Conservation (phyloP, 2,113 vertebrate genomes). For the Dermatemys mawii region DNA sequence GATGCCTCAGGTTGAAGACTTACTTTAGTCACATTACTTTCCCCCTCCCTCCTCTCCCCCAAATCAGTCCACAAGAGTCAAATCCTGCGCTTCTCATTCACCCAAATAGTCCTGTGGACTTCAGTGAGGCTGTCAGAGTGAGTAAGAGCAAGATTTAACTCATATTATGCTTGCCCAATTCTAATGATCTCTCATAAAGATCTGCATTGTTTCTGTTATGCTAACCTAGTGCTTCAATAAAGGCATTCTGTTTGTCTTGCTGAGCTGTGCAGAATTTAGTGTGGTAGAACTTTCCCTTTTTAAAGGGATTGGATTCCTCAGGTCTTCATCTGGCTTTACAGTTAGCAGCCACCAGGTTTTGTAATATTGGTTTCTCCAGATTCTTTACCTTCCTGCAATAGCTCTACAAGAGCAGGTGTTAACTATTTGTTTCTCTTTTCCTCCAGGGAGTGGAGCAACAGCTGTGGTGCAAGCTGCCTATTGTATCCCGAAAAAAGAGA, state of each 20-base stretch:
- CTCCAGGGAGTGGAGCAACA: constrained; percentile 86
- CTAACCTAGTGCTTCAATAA: background rate
- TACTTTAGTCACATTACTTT: background rate
- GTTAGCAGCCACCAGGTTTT: fast-evolving
- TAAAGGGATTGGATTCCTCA: background rate
- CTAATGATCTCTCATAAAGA: background rate
- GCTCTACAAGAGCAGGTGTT: fast-evolving
- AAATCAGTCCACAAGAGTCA: background rate
- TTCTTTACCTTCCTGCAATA: background rate
- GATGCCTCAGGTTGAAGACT: background rate
- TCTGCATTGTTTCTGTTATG: background rate
- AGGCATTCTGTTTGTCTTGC: background rate
- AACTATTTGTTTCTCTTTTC: constrained; percentile 25
- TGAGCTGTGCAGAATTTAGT: background rate
- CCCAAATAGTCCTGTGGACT: background rate
- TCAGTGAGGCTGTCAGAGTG: background rate
- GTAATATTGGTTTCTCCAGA: background rate
- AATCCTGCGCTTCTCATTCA: background rate
- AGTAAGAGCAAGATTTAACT: background rate
- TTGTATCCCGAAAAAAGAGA: constrained; percentile 92
- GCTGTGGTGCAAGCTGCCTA: constrained; percentile 94
- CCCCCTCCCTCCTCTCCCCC: fast-evolving
- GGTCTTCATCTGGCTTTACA: background rate
- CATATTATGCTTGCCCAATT: background rate
- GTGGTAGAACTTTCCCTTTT: background rate